Base-by-base conservation (phyloP, 2,113 vertebrate species). In the Camarhynchus parvulus region DNA sequence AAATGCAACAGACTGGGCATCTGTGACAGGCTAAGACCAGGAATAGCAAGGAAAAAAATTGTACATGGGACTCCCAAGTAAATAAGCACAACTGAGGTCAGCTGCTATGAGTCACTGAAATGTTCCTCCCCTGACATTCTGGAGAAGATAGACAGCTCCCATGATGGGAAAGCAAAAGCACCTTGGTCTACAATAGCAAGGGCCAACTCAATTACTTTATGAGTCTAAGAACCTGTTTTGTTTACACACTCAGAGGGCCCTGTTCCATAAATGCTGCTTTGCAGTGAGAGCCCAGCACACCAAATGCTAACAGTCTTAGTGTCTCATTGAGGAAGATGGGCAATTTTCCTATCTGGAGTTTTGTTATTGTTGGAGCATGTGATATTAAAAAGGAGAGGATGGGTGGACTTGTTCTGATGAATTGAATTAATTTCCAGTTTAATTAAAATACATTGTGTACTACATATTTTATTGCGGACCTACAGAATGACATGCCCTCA, bases 381-480 rank as follows among this genome's bases (percentile, higher is more conserved):
- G 3, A 81, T 84, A 72, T 56, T 28, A 68, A 42, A n/a, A 37
- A 91, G 33, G 31, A 82, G 47, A 67, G 13, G 21, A 56, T 0
- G 4, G 47, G 52, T 67, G 30, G 68, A 81, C 50, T 85, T 90
- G 52, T 59, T 56, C 74, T 91, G 85, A 89, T 95, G 94, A 95
- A 95, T 61, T 75, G 39, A 94, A 92, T 87, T 92, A 78, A 96
- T 89, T 94, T 95, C 94, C 7, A 0, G n/a, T 79, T 92, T 92
- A 89, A 94, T 92, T 94, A 88, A 88, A 94, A 94, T 77, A 76
- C 50, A 70, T 88, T 64, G 62, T 35, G 68, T 76, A 83, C 59
- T 73, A 73, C 53, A 22, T 79, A 79, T 88, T 93, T 94, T 93
- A 88, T 82, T 75, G 88, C 58, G 83, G 73, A 88, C 37, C 28